phyloP scores from a whole-genome alignment of 2,113 vertebrate genomes.

The Entomyzon cyanotis region DNA sequence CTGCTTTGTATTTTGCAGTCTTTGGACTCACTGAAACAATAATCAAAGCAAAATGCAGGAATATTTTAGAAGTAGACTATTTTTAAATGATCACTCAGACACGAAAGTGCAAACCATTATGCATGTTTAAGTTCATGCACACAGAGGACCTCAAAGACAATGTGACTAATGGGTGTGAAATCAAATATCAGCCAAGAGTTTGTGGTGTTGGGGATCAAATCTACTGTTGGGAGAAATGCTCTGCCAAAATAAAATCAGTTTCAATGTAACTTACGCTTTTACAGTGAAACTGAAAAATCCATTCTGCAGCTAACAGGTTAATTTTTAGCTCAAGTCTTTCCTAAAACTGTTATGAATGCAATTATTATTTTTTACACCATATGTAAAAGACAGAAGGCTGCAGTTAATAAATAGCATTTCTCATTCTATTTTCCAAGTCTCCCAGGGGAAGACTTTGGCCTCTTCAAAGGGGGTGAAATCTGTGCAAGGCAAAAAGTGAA shows the following conservation, averaged over 20 bases:
- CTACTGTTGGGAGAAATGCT: not conserved
- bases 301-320: not conserved
- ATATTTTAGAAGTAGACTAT: not conserved
- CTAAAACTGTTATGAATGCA: not conserved
- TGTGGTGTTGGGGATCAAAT: not conserved
- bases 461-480: conserved; percentile 38
- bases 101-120: not conserved
- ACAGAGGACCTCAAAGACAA: not conserved
- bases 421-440: not conserved
- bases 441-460: not conserved
- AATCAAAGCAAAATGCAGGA: not conserved
- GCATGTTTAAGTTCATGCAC: not conserved
- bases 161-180: not conserved
- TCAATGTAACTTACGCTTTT: not conserved
- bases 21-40: not conserved
- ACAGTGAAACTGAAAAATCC: not conserved
- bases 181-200: not conserved
- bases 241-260: not conserved
- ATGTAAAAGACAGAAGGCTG: conserved; percentile 47
- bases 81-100: not conserved
- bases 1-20: not conserved
- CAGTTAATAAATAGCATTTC: conserved; percentile 36
- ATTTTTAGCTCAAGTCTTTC: not conserved
- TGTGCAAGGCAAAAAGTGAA: not conserved
- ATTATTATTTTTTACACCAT: not conserved